Base-by-base conservation (phyloP, 2,888 invertebrate genomes). In the Volucella zonaria region DNA sequence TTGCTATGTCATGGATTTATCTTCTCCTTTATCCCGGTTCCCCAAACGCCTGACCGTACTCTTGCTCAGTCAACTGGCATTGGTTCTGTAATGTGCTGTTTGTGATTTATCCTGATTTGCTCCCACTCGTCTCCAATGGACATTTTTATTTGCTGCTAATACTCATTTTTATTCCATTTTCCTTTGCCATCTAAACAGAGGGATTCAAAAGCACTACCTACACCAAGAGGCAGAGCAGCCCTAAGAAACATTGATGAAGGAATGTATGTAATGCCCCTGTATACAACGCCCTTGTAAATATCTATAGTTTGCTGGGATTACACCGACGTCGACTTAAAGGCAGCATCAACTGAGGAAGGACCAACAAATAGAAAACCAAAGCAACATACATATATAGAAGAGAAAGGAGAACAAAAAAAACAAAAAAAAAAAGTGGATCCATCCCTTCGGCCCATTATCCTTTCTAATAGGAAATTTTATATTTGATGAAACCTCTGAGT, bases 141-240 rank as follows among this genome's bases (percentile, higher is more conserved):
- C 81, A 80, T 80, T 81, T 85, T 85, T 85, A 85, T 85, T 85
- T 85, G 71, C 85, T 85, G 85, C 85, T 85, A 85, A 85, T 85
- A 81, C 85, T 85, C 73, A 81, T 76, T 85, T 85, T 81, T 85
- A 85, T 81, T 77, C 80, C 67, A 58, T 68, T 58, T 80, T 67
- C 54, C 67, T 38, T 67, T 47, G 56, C 70, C 70, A 70, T 64
- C 54, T 61, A 64, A 4, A 43, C 56, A 40, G 15, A 31, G 31
- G 31, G 31, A 31, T 31, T 6, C 31, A 31, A 31, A 31, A 31
- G 6, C 6, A 31, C 31, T 6, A 31, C 6, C 31, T 31, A 31
- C 31, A 31, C 18, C 15, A 59, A n/a, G 73, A 51, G 45, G n/a
- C 15, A 43, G 61, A 31, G n/a, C 49, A 47, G 49, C 70, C 31